These are phyloP conservation scores for Euura saliciscinereae DNA, from an alignment of 1,140 invertebrate species.

Conservation along the genomic window DNA sequence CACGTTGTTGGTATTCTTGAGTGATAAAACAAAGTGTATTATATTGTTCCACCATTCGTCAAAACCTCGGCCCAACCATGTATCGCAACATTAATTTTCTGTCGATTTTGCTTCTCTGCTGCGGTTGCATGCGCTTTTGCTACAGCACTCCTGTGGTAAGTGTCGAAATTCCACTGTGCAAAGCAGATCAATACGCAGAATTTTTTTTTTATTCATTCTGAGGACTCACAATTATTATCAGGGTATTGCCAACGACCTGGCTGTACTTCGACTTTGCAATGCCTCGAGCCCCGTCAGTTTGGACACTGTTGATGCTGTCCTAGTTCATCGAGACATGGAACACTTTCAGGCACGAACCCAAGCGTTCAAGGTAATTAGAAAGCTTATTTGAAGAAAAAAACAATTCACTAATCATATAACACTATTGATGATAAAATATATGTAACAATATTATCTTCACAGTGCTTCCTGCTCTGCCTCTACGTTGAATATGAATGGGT, in stretches of 20 bases:
- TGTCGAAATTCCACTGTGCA: background rate
- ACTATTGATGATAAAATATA: background rate
- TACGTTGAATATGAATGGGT: constrained; percentile 30
- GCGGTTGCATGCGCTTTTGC: background rate
- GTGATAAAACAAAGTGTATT: too few relatives aligned
- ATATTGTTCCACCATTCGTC: too few relatives aligned
- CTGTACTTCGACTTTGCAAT: constrained; percentile 29
- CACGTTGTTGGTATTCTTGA: too few relatives aligned
- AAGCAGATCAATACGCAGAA: background rate
- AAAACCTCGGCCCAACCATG: too few relatives aligned
- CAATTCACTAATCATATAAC: background rate
- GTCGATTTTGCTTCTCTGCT: background rate
- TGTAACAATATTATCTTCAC: background rate
- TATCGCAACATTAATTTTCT: background rate
- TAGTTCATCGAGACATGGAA: constrained; percentile 24
- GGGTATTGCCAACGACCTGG: constrained; percentile 24
- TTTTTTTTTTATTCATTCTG: background rate
- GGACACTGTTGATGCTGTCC: constrained; percentile 22
- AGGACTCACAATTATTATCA: background rate
- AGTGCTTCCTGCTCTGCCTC: constrained; percentile 30
- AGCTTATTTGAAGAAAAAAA: background rate
- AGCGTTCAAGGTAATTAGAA: constrained; percentile 10
- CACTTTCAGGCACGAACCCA: background rate
- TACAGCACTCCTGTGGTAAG: constrained; percentile 10
- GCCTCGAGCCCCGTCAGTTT: constrained; percentile 24